Evolutionary conservation across 2,113 vertebrate genomes (phyloP), one percentile per base, ranked within the genome.

Genomic region (Manacus vitellinus): DNA sequence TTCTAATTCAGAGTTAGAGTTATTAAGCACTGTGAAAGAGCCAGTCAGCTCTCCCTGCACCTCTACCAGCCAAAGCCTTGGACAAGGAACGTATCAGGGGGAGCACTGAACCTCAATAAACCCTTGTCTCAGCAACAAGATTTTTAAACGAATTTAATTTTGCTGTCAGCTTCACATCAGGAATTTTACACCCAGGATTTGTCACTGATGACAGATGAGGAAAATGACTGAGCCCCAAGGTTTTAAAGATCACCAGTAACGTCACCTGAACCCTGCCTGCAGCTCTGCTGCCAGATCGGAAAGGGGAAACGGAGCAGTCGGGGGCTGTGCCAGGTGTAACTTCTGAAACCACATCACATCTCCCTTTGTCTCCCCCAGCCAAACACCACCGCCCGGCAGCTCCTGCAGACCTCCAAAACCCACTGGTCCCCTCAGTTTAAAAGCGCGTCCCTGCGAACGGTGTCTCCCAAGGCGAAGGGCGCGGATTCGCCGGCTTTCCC

Each of bases 371-470:
- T 89, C 93, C 93, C 95, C 43, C 97, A 99, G 99, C 98, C 98
- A 6, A 99, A 99, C 97, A 94, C 97, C 19, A 97, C 97, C 0
- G 98, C 99, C 12, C 98, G 97, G 97, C 98, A 99, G 89, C 98
- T 99, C 70, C 97, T 99, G 41, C 99, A 99, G 89, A 98, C 95
- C 97, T 96, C 97, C 97, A 97, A 95, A 95, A 94, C 92, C 96
- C 97, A 23, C 78, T 97, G 94, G 93, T 96, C 96, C n/a, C 92
- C 95, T 0, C 95, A 59, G 75, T 72, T 89, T 6, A 97, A 97
- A 77, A 75, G 51, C 1, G 21, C 95, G 0, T 97, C 98, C 33
- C 90, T 98, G 25, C 82, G 81, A 14, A 95, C 96, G 44, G 96
- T 90, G 1, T 97, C 97, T 52, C 91, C 98, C 92, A 98, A 96